Conservation (phyloP, 2,113 vertebrate species). For the Antechinus stuartii region DNA sequence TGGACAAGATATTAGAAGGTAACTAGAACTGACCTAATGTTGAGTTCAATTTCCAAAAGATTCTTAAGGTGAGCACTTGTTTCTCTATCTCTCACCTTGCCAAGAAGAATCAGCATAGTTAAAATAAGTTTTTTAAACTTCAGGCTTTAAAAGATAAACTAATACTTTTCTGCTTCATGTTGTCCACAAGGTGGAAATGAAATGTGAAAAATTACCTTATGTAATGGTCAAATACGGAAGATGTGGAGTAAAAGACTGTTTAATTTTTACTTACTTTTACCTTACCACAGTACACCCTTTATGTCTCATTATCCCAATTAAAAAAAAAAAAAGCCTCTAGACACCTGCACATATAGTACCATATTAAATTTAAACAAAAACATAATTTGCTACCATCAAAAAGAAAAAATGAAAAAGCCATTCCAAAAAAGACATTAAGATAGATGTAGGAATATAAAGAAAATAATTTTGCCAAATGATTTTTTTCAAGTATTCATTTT, state of each 20-base stretch:
- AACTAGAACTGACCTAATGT: background rate
- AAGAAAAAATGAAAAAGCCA: background rate
- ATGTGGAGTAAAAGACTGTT: background rate
- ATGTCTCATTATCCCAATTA: background rate
- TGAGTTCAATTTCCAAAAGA: background rate
- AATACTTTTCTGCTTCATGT: background rate
- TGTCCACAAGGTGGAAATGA: background rate
- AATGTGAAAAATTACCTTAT: background rate
- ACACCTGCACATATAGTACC: background rate
- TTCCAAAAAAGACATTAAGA: background rate
- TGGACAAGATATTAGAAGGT: background rate
- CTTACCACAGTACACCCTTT: no score
- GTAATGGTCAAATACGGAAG: background rate
- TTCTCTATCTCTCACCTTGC: no score
- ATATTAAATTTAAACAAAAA: constrained; percentile 36
- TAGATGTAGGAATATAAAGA: constrained; percentile 22
- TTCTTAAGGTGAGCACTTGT: background rate
- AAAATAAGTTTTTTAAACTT: no score
- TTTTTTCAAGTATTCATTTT: constrained; percentile 39
- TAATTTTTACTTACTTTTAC: no score
- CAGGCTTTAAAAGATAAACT: background rate
- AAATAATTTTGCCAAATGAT: constrained; percentile 10
- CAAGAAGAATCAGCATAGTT: no score
- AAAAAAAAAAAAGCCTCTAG: background rate
- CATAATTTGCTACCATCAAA: background rate